Evolutionary conservation across 2,797 vertebrate species (phyloP), one percentile per base, ranked within the genome.

Genomic region (Toxotes lorentzi): DNA sequence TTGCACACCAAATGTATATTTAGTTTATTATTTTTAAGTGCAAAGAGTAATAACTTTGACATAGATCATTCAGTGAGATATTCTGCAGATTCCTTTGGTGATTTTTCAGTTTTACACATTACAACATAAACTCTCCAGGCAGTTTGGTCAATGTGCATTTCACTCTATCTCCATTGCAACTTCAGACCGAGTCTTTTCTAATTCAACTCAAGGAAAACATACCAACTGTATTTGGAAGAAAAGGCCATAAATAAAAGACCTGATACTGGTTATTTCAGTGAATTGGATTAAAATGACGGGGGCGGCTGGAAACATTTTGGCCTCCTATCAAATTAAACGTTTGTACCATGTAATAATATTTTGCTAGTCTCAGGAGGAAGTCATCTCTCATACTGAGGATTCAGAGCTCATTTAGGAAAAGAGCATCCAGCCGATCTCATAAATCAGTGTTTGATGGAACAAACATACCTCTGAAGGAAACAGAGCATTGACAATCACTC

Each of bases 371-470:
- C 88, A 68, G 60, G 84, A 89, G 90, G 87, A 92, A 92, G 90
- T 85, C 82, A 67, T 92, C 92, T 86, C 85, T 94, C 92, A 87
- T 85, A 81, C 80, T 57, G 79, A 90, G 89, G 90, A 93, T 91
- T 92, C 89, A 84, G 76, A 79, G 79, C 88, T 92, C 88, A 76
- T 91, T 91, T 90, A 86, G 76, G 86, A 80, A 86, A 88, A 83
- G 83, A 84, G 78, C 72, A 73, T 60, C 73, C 81, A 74, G 72
- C 76, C 69, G 74, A 84, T 86, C 75, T 84, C 89, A 82, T 94
- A 91, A 94, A 93, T 94, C 92, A 86, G 75, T n/a, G 24, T 90
- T 88, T 88, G 88, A 94, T 93, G 90, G 90, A 93, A 92, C 93
- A 93, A 93, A 92, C 90, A 91, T 84, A 86, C 86, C 82, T 90